Conservation (phyloP, 2,797 vertebrate genomes). For the Cyclopterus lumpus region DNA sequence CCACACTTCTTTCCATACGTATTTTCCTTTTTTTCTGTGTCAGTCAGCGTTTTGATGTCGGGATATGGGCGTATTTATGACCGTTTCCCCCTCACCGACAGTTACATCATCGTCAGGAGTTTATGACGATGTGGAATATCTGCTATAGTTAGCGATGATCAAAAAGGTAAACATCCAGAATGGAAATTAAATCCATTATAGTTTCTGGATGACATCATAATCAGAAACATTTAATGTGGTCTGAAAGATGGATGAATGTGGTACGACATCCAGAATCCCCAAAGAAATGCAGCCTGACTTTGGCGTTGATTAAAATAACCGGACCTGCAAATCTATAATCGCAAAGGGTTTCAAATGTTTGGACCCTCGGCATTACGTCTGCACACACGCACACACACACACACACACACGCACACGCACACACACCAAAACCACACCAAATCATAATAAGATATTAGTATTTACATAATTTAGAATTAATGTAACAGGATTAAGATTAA, state of each 20-base stretch:
- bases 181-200: background rate
- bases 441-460: slow-evolving; percentile 60
- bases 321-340: slow-evolving; percentile 2
- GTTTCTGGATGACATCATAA: background rate
- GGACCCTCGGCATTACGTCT: background rate
- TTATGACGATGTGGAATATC: background rate
- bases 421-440: slow-evolving; percentile 2
- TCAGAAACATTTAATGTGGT: no score
- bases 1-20: slow-evolving; percentile 28
- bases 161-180: background rate
- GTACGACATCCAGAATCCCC: background rate
- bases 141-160: background rate
- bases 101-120: background rate
- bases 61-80: slow-evolving; percentile 34
- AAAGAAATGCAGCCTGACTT: background rate
- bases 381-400: background rate
- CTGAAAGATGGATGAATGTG: background rate
- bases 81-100: slow-evolving; percentile 1
- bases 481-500: slow-evolving; percentile 76
- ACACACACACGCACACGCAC: slow-evolving; percentile 10
- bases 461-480: slow-evolving; percentile 75
- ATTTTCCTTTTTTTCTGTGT: slow-evolving; percentile 54
- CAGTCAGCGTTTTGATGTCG: slow-evolving; percentile 34
- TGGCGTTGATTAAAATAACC: background rate
- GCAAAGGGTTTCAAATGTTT: slow-evolving; percentile 11